Base-by-base conservation (phyloP, 2,113 vertebrate genomes). In the Symphodus melops region DNA sequence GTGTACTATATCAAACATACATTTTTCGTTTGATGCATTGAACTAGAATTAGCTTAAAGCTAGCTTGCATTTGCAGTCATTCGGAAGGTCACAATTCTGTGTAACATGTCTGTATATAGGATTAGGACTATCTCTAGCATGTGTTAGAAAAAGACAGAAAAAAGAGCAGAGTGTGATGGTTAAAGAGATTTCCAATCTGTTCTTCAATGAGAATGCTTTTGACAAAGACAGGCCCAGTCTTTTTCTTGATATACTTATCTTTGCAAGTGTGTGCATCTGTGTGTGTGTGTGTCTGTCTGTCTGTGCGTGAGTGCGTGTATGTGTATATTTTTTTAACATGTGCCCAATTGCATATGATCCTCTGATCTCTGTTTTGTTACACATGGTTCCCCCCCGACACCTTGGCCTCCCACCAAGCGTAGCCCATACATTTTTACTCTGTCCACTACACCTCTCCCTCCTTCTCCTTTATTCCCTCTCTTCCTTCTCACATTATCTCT, bases 331-430 rank as follows among this genome's bases (percentile, higher is more conserved):
- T 17, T 41, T 67, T 68, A n/a, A 39, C 9, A 49, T 72, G 72
- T 75, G 67, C 2, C 2, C 6, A 28, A 73, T 76, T 49, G 73
- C 82, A 82, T 85, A 82, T 84, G 82, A 88, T 86, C 82, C 63
- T 79, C 73, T 85, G 85, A 89, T 90, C 83, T 88, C 85, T 88
- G 82, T 87, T 91, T 89, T 89, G 90, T 89, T 84, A 82, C 68
- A 37, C 85, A 82, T 89, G 86, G 67, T 66, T 86, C 72, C 73
- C 77, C 28, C 59, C 48, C 73, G 72, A 88, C 89, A 90, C 85
- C 82, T 81, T 85, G 77, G 81, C 86, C 85, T 86, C 83, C 75
- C 75, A 85, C 56, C 14, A 72, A 88, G 83, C 85, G 81, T 84
- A 89, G 87, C 88, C 84, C 82, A 83, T 86, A 68, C 77, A 78